A percentile compares a stretch with the other conserved stretches of the same genome.
phyloP scores from a whole-genome alignment of 2,113 vertebrate genomes.

The Variabilichromis moorii region DNA sequence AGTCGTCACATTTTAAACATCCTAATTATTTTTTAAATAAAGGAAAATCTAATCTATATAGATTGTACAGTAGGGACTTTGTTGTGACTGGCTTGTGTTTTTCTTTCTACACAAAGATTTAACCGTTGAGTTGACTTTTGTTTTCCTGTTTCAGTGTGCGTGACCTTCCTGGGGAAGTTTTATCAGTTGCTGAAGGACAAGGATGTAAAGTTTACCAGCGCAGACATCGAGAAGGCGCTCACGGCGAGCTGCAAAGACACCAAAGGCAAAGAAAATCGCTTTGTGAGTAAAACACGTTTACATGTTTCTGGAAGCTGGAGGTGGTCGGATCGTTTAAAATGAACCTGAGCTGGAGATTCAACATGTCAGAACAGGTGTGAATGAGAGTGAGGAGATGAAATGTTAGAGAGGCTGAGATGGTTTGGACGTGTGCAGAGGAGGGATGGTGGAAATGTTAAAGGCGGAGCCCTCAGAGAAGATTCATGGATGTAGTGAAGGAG shows the following conservation, averaged over 20 bases:
- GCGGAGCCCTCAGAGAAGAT: rapidly evolving
- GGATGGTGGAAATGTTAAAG: background rate
- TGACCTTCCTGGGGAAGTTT: conserved; percentile 86
- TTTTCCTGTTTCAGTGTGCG: conserved; percentile 77
- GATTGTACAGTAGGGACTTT: background rate
- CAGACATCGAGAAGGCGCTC: conserved; percentile 82
- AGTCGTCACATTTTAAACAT: background rate
- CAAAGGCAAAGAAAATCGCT: conserved; percentile 92
- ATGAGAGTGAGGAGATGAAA: background rate
- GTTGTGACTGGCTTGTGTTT: background rate
- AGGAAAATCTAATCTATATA: background rate
- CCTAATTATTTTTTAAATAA: background rate
- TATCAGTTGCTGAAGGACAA: conserved; percentile 83
- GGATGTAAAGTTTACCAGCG: conserved; percentile 74
- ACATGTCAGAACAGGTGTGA: background rate
- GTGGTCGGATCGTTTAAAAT: rapidly evolving
- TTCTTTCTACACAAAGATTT: background rate
- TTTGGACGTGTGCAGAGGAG: background rate
- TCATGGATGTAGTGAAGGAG: background rate
- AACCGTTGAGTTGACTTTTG: background rate
- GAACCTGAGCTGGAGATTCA: background rate
- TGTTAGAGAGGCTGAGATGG: background rate
- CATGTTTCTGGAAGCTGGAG: background rate
- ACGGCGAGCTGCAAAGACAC: conserved; percentile 80
- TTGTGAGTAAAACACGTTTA: conserved; percentile 67